phyloP scores from a whole-genome alignment of 2,888 invertebrate genomes.

The Lutraria lutraria region DNA sequence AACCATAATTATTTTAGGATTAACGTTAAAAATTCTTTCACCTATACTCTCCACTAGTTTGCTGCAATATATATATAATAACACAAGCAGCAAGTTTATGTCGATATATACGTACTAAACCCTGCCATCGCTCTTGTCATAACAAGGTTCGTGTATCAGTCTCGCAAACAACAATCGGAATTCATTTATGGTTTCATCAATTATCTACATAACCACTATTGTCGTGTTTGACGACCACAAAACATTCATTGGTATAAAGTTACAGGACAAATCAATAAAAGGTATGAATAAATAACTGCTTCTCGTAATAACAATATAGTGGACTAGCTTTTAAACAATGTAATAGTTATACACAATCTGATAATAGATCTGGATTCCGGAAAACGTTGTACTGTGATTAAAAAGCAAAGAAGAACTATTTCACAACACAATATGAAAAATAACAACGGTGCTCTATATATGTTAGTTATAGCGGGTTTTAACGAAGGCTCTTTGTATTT shows the following conservation, averaged over 20 bases:
- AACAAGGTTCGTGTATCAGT: not conserved
- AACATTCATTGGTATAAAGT: not conserved
- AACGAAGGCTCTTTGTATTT: no score
- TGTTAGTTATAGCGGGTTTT: no score
- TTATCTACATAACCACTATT: not conserved
- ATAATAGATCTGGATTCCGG: not conserved
- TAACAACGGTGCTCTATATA: no score
- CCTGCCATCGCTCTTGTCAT: not conserved
- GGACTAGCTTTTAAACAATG: not conserved
- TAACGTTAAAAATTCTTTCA: not conserved
- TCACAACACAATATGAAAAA: no score
- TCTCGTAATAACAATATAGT: not conserved
- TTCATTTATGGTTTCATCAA: not conserved
- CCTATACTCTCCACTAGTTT: not conserved
- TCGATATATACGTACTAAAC: not conserved
- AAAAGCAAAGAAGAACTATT: no score
- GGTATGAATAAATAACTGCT: conserved; percentile 8
- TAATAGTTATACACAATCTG: conserved; percentile 1
- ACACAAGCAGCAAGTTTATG: not conserved
- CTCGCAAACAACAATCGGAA: not conserved
- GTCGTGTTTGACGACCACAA: not conserved
- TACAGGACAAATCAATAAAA: conserved; percentile 4
- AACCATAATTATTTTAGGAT: no score
- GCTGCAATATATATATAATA: not conserved
- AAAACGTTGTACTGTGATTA: not conserved